These are phyloP conservation scores for Lasioglossum figueresi DNA, from an alignment of 2,888 invertebrate genomes.

Conservation along the genomic window DNA sequence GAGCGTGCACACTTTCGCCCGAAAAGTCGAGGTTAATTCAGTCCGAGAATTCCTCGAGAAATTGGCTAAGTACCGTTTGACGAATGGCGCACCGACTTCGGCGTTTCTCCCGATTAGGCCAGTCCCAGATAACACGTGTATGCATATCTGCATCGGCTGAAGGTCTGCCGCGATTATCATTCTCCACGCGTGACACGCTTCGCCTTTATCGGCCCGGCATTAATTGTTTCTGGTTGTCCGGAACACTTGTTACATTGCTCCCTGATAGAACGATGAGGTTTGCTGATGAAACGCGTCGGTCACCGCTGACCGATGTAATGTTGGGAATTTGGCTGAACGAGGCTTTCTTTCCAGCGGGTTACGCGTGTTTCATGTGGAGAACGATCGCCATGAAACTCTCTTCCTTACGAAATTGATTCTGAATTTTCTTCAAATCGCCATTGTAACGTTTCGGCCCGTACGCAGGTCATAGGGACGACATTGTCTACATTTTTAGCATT, in stretches of 20 bases:
- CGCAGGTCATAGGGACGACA: too few species aligned
- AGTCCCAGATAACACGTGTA: not conserved
- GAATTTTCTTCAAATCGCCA: not conserved
- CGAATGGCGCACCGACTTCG: not conserved
- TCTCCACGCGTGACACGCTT: not conserved
- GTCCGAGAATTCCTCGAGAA: not conserved
- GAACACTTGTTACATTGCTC: not conserved
- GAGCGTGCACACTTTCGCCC: not conserved
- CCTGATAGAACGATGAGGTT: not conserved
- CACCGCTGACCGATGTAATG: too few species aligned
- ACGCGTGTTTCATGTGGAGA: not conserved
- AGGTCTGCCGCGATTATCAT: not conserved
- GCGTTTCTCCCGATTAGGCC: not conserved
- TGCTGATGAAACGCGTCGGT: not conserved
- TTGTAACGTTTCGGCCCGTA: too few species aligned
- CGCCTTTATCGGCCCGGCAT: not conserved
- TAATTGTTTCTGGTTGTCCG: constrained; percentile 2
- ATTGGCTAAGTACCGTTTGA: not conserved
- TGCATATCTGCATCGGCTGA: not conserved
- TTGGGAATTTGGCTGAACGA: not conserved
- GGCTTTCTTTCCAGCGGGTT: too few species aligned
- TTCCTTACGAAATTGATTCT: not conserved
- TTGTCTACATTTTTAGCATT: too few species aligned
- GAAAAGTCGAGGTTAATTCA: not conserved
- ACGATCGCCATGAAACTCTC: too few species aligned